These are phyloP conservation scores for Heliconius charithonia DNA, from an alignment of 2,888 invertebrate species.

Conservation along the genomic window DNA sequence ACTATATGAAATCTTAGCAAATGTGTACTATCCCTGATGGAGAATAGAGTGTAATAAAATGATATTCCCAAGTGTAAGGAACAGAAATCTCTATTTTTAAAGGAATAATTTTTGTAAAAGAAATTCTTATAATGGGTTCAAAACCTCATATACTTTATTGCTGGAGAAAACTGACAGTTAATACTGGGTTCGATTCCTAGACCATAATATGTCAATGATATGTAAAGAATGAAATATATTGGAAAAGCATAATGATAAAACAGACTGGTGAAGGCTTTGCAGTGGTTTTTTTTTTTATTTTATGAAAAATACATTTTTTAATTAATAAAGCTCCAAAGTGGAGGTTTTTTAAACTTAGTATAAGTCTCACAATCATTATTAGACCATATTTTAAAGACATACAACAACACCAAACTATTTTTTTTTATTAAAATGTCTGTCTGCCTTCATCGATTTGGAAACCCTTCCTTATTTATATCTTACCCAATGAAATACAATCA, in stretches of 20 bases:
- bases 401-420: constrained; percentile 30
- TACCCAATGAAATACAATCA: constrained; percentile 56
- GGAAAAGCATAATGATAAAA: neutral
- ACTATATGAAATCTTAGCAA: too few species aligned
- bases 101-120: too few species aligned
- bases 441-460: constrained; percentile 42
- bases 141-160: neutral
- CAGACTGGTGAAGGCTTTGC: neutral
- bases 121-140: neutral
- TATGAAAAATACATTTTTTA: constrained; percentile 6
- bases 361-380: neutral
- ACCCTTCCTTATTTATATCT: constrained; percentile 37
- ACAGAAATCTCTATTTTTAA: too few species aligned
- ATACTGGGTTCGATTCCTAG: constrained; percentile 46
- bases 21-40: too few species aligned
- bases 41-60: too few species aligned
- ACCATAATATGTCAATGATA: neutral
- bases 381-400: constrained; percentile 13
- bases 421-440: constrained; percentile 10
- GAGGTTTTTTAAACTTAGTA: neutral
- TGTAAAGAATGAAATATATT: neutral
- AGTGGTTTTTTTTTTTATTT: neutral
- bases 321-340: neutral
- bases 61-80: too few species aligned
- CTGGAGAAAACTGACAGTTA: too few species aligned